Percentiles rank a stretch among this genome's conserved stretches.
These are phyloP conservation scores for Meles meles DNA, from an alignment of 2,113 vertebrate genomes.

Conservation along the genomic window DNA sequence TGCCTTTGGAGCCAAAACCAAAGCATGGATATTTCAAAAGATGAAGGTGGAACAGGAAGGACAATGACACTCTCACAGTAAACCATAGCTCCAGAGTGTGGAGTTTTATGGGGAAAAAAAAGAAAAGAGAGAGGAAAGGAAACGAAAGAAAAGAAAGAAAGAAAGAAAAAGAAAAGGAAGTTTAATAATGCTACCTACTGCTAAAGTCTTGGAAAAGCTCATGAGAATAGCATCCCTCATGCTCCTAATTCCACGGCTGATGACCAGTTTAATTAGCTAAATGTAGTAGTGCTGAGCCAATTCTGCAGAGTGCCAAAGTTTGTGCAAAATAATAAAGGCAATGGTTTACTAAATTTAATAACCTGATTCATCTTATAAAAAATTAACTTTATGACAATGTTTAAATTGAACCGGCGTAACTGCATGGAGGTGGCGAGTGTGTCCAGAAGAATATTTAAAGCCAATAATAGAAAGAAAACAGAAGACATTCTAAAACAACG, in stretches of 20 bases:
- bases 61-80: constrained; percentile 56
- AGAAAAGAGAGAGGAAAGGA: neutral
- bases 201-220: constrained; percentile 44
- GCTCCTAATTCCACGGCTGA: neutral
- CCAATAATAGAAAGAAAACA: constrained; percentile 48
- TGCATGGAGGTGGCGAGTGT: neutral
- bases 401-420: constrained; percentile 65
- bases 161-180: constrained; percentile 28
- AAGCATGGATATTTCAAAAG: constrained; percentile 66
- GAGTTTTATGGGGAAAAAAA: constrained; percentile 57
- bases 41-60: constrained; percentile 47
- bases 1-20: constrained; percentile 53
- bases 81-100: constrained; percentile 39
- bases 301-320: constrained; percentile 36
- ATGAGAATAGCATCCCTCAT: constrained; percentile 51
- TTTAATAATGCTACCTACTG: constrained; percentile 62
- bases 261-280: constrained; percentile 73
- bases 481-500: neutral
- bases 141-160: neutral
- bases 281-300: constrained; percentile 23
- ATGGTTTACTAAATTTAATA: constrained; percentile 70
- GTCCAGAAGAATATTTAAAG: constrained; percentile 50
- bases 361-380: constrained; percentile 74
- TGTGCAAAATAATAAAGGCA: constrained; percentile 70
- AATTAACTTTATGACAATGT: constrained; percentile 66